Evolutionary conservation across 1,140 invertebrate species (phyloP).

Genomic region (Orius insidiosus): DNA sequence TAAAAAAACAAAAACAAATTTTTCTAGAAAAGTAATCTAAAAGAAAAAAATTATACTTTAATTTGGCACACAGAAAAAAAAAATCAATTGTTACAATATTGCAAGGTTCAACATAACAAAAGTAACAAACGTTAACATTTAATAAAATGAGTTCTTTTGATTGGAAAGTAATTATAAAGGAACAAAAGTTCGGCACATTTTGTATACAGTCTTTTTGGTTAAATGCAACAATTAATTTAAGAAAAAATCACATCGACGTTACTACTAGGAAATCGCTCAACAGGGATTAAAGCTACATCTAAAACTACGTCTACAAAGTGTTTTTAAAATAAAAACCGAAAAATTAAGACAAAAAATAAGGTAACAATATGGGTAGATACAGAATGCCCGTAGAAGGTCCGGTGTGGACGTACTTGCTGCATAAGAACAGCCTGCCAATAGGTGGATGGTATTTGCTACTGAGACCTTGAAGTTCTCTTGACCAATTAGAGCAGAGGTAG

Average conservation of each 20-base stretch:
- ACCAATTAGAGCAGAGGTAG: no score
- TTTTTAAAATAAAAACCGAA: background rate
- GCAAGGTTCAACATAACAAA: background rate
- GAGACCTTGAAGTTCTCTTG: no score
- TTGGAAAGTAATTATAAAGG: slow-evolving; percentile 2
- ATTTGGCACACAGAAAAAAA: background rate
- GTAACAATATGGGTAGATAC: slow-evolving; percentile 1
- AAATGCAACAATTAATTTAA: background rate
- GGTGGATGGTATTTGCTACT: no score
- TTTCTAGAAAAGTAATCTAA: background rate
- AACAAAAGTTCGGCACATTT: background rate
- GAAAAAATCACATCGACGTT: background rate
- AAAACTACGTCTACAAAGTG: background rate
- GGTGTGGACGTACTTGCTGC: no score
- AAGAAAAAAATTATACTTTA: background rate
- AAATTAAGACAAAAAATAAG: background rate
- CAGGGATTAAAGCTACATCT: no score
- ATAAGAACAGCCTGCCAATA: no score
- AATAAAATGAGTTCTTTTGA: background rate
- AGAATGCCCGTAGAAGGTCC: no score
- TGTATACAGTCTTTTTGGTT: background rate
- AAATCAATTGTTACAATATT: background rate
- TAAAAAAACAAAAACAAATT: background rate
- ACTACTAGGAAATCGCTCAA: background rate
- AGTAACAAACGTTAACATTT: background rate